Evolutionary conservation across 2,113 vertebrate genomes (phyloP).

Genomic region (Myotis lucifugus): DNA sequence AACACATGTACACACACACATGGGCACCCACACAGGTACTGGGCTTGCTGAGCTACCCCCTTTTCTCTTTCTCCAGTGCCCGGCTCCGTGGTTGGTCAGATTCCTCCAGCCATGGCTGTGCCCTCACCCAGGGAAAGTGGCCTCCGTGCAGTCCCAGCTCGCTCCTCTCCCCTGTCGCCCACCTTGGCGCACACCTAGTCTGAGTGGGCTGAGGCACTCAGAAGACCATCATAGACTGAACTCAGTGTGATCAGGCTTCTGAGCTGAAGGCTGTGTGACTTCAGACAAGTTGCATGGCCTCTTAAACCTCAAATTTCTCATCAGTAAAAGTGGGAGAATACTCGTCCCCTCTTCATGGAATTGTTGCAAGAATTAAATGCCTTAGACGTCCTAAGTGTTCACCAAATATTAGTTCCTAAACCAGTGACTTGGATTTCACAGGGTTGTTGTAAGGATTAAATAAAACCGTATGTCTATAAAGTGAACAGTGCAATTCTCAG

Average conservation of each 20-base stretch:
- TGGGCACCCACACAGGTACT: fast-evolving
- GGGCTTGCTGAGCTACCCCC: neutral
- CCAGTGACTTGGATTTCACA: neutral
- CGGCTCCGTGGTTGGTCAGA: neutral
- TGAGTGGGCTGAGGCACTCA: neutral
- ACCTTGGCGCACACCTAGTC: neutral
- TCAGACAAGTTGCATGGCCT: neutral
- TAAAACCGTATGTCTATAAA: neutral
- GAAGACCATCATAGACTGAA: fast-evolving
- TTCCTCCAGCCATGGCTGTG: neutral
- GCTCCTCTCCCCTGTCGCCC: neutral
- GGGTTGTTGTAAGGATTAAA: neutral
- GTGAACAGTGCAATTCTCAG: neutral
- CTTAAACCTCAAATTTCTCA: neutral
- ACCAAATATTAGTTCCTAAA: neutral
- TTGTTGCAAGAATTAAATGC: neutral
- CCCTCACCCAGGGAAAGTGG: neutral
- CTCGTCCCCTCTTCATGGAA: neutral
- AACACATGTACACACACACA: neutral
- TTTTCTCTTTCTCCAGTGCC: neutral
- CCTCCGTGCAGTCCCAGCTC: neutral
- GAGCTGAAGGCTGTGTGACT: neutral
- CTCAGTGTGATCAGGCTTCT: neutral
- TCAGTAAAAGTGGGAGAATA: neutral
- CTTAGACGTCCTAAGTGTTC: neutral